Conservation (phyloP, 2,113 vertebrate genomes). For the Formicarius rufipectus region DNA sequence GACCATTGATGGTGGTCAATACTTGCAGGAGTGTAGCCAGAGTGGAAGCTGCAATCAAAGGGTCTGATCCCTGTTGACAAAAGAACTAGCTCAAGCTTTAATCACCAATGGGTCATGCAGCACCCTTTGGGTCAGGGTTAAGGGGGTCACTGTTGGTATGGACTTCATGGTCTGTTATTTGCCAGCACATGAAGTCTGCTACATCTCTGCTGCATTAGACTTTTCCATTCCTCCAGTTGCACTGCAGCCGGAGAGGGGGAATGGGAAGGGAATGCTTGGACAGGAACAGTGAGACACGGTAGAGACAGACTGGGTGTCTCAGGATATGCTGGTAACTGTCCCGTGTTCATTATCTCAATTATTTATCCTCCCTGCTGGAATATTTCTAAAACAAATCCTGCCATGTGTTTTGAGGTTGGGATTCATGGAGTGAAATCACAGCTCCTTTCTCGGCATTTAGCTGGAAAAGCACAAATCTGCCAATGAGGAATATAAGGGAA, state of each 20-base stretch:
- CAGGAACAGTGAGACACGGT: not conserved
- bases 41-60: not conserved
- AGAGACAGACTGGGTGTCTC: conserved; percentile 21
- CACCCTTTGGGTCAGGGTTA: not conserved
- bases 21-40: accelerated
- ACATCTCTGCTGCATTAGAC: not conserved
- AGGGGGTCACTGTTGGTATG: not conserved
- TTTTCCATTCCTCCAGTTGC: not conserved
- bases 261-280: not conserved
- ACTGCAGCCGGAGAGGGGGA: not conserved
- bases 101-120: accelerated
- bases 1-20: too few relatives aligned
- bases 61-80: accelerated
- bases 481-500: conserved; percentile 35
- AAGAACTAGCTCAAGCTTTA: too few relatives aligned
- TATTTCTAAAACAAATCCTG: conserved; percentile 50
- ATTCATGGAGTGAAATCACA: conserved; percentile 35
- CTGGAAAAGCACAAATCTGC: conserved; percentile 48
- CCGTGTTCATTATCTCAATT: conserved; percentile 35
- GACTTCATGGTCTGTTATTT: not conserved
- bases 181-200: not conserved
- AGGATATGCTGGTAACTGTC: not conserved
- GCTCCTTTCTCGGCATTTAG: not conserved
- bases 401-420: conserved; percentile 64
- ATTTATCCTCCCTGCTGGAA: conserved; percentile 54